phyloP scores from a whole-genome alignment of 2,797 vertebrate genomes.

The Hypotaenidia okinawae region DNA sequence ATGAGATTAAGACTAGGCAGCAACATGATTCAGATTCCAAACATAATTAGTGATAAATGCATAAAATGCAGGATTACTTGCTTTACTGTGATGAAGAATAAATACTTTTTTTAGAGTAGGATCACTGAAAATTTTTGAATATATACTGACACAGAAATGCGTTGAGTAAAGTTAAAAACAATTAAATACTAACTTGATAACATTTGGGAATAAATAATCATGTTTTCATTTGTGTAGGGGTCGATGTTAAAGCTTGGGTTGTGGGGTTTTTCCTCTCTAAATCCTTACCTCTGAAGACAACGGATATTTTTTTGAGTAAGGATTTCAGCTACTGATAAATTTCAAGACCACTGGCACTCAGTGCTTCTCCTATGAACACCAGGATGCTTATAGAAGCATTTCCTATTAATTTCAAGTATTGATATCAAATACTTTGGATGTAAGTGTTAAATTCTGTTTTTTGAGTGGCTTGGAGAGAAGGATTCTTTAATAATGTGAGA shows the following conservation, averaged over 20 bases:
- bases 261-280: neutral
- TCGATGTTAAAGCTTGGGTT: neutral
- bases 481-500: neutral
- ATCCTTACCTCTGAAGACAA: neutral
- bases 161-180: neutral
- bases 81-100: neutral
- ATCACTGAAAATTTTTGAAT: neutral
- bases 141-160: neutral
- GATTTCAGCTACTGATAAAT: neutral
- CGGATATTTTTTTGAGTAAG: neutral
- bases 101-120: neutral
- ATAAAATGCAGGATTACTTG: neutral
- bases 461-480: neutral
- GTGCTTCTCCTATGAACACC: fast-evolving
- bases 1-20: constrained; percentile 10
- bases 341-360: neutral
- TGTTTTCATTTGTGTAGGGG: neutral
- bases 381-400: neutral
- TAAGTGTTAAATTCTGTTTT: neutral
- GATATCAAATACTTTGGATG: neutral
- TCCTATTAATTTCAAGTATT: neutral
- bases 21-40: neutral
- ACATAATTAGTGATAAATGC: neutral
- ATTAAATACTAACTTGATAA: neutral
- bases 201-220: neutral